Percentiles rank a stretch among this genome's conserved stretches.
These are phyloP conservation scores for Anolis sagrei DNA, from an alignment of 2,113 vertebrate species.

Conservation along the genomic window DNA sequence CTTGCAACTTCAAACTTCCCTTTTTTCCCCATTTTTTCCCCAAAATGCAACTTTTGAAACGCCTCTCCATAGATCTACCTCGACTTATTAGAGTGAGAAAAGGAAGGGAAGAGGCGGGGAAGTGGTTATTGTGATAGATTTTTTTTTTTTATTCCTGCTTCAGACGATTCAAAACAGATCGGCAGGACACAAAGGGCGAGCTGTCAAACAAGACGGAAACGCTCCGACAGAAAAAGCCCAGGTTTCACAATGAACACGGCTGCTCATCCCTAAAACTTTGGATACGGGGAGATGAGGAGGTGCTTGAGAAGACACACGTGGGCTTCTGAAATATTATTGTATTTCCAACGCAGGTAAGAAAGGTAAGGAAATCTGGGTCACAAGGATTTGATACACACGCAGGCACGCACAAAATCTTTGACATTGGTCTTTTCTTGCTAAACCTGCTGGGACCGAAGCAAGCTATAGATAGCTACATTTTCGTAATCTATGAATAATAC, in stretches of 20 bases:
- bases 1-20: conserved; percentile 66
- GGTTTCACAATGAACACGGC: conserved; percentile 36
- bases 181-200: conserved; percentile 59
- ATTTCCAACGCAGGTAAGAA: conserved; percentile 26
- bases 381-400: conserved; percentile 50
- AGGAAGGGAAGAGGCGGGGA: background rate
- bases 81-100: conserved; percentile 35
- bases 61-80: conserved; percentile 62
- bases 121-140: conserved; percentile 59
- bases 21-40: conserved; percentile 20
- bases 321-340: conserved; percentile 55
- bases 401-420: conserved; percentile 43
- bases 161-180: conserved; percentile 58
- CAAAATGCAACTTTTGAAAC: conserved; percentile 47
- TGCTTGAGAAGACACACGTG: conserved; percentile 13
- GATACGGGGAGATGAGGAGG: conserved; percentile 39
- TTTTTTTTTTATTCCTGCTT: conserved; percentile 46
- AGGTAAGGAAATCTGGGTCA: conserved; percentile 56
- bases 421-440: conserved; percentile 37
- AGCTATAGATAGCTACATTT: conserved; percentile 32
- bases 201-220: conserved; percentile 56
- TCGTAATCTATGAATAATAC: conserved; percentile 44
- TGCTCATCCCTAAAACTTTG: conserved; percentile 32
- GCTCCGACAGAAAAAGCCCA: conserved; percentile 54
- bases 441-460: conserved; percentile 43